Conservation (phyloP, 2,113 vertebrate species). For the Todiramphus chloris region DNA sequence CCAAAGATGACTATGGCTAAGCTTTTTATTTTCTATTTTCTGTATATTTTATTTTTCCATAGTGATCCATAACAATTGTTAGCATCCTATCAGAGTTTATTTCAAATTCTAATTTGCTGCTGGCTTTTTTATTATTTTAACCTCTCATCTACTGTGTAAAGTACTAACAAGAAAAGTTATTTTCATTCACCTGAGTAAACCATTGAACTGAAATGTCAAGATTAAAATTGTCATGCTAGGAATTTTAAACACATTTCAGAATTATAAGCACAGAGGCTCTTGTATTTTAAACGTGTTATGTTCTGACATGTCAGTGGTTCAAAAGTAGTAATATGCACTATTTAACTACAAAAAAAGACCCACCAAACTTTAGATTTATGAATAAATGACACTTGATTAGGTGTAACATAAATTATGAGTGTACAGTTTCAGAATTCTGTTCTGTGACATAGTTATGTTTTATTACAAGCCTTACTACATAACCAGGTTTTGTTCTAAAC, state of each 20-base stretch:
- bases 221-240: not conserved
- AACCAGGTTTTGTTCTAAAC: not conserved
- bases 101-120: slow-evolving; percentile 60
- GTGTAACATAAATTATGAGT: not conserved
- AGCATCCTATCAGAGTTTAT: slow-evolving; percentile 38
- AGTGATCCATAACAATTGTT: slow-evolving; percentile 30
- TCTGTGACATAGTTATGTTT: not conserved
- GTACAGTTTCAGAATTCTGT: not conserved
- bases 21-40: slow-evolving; percentile 55
- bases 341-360: not conserved
- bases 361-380: not conserved
- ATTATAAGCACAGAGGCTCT: not conserved
- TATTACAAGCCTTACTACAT: not conserved
- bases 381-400: not conserved
- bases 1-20: slow-evolving; percentile 35
- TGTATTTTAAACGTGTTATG: not conserved
- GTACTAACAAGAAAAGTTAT: slow-evolving; percentile 64
- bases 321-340: not conserved
- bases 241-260: not conserved
- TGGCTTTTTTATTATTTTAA: slow-evolving; percentile 64
- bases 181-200: slow-evolving; percentile 35
- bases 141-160: slow-evolving; percentile 33
- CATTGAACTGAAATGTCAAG: not conserved
- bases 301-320: not conserved
- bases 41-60: slow-evolving; percentile 57